Evolutionary conservation across 2,888 invertebrate genomes (phyloP).

Genomic region (Erannis defoliaria): DNA sequence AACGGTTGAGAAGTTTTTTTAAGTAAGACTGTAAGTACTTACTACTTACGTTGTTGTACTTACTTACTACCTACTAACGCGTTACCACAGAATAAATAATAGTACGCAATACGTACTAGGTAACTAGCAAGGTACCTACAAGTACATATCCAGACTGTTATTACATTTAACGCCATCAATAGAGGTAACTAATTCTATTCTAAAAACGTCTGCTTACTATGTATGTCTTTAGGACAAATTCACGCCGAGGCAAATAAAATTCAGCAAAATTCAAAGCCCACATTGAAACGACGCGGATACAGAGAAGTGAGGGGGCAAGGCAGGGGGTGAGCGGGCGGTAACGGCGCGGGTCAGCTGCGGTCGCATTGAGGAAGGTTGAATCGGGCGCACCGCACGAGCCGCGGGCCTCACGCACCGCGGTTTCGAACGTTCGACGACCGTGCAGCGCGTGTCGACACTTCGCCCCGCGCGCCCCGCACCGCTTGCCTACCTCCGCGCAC

Average conservation of each 20-base stretch:
- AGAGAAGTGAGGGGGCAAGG: conserved; percentile 41
- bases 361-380: conserved; percentile 87
- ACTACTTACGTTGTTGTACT: too few species aligned
- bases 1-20: too few species aligned
- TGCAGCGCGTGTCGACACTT: conserved; percentile 84
- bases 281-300: conserved; percentile 45
- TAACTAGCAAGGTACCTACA: background rate
- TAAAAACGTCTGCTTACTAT: conserved; percentile 2
- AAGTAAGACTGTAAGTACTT: too few species aligned
- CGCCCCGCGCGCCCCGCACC: conserved; percentile 65
- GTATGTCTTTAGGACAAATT: conserved; percentile 18
- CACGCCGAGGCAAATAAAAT: conserved; percentile 23
- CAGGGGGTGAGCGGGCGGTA: conserved; percentile 39
- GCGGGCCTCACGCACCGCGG: conserved; percentile 74
- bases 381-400: conserved; percentile 85
- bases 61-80: too few species aligned
- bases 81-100: too few species aligned
- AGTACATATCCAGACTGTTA: background rate
- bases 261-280: conserved; percentile 41
- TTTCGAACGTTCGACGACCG: conserved; percentile 84
- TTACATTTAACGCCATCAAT: background rate
- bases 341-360: conserved; percentile 83
- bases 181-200: conserved; percentile 2
- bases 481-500: conserved; percentile 57
- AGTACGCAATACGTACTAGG: background rate